Evolutionary conservation across 2,888 invertebrate genomes (phyloP), one percentile per base, ranked within the genome.

Genomic region (Euzetes globulus): DNA sequence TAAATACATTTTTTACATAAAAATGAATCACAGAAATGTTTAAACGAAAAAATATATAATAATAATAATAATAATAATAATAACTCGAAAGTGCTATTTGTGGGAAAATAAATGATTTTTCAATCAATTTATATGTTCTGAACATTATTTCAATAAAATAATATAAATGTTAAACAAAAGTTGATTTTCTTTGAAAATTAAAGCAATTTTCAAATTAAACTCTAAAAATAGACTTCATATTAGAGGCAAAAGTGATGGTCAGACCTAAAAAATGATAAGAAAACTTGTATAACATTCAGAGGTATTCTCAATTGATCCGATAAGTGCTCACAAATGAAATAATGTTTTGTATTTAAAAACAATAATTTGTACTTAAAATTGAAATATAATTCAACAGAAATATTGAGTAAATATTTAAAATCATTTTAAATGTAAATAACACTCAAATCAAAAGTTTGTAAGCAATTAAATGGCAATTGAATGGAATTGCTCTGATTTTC

Each of bases 1-100:
- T 65, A 65, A 65, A 65, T 65, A 65, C 65, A 65, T 19, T 65
- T 65, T 63, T 65, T 65, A 65, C 58, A 65, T 25, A 22, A 58
- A 15, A 58, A 58, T 41, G 65, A 65, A 65, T 65, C 65, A 65
- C 65, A 65, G 65, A 41, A 65, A 65, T 65, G 65, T 37, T 65
- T 41, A 41, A 41, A 65, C 37, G 29, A 65, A 65, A 65, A 29
- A 9, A n/a, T n/a, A 41, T 41, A 41, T 41, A 7, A 41, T 13
- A 41, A 65, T 19, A 63, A 25, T 19, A 29, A 9, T n/a, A 60
- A 60, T 22, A 52, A 52, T 52, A 7, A 22, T 13, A 3, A 27
- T 27, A 25, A 58, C 19, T 55, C 9, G 6, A 9, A n/a, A 13
- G 65, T 65, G 65, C 65, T 3, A 29, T 19, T 41, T 41, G 65